Base-by-base conservation (phyloP, 2,113 vertebrate species). In the Sinocyclocheilus rhinocerous region DNA sequence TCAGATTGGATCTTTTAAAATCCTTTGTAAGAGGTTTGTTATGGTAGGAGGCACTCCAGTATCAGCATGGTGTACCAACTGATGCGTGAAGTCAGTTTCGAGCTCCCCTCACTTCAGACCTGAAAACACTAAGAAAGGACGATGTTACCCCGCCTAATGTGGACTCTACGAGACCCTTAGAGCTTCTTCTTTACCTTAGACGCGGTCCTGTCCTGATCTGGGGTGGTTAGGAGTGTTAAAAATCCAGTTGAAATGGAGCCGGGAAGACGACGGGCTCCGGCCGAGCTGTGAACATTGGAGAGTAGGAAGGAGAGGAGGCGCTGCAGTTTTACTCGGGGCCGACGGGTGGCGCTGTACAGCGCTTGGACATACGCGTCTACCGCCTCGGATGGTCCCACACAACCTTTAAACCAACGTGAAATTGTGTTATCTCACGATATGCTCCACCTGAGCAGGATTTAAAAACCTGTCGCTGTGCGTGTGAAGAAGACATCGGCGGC, bases 281-380 rank as follows among this genome's bases (percentile, higher is more conserved):
- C 94, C 94, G 93, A 94, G 94, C 92, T 95, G 93, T 94, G 95
- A 95, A 95, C 95, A 95, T 95, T 94, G 95, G 95, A 95, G 94
- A 95, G 93, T 94, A 94, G 95, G 93, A 94, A 92, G 92, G 90
- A 92, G 92, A 80, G 89, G 91, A 91, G 88, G 89, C 81, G 81
- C 84, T 90, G 90, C 91, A 92, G 81, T 93, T 86, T 90, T 86
- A 86, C 83, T 87, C 88, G 85, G 67, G 45, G 85, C 90, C 91
- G 92, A 88, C 83, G 90, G 90, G 90, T 87, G 92, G 90, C 91
- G 91, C 90, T 86, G 85, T 55, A 78, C 4, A 67, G 90, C 84
- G 83, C 72, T 67, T 48, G 76, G 26, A 75, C 10, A 45, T n/a
- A 76, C 3, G 69, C 50, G 45, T 59, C 15, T 63, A 52, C 45